A percentile compares a stretch with the other conserved stretches of the same genome.
Evolutionary conservation across 2,113 vertebrate genomes (phyloP).

Genomic region (Lepidothrix coronata): DNA sequence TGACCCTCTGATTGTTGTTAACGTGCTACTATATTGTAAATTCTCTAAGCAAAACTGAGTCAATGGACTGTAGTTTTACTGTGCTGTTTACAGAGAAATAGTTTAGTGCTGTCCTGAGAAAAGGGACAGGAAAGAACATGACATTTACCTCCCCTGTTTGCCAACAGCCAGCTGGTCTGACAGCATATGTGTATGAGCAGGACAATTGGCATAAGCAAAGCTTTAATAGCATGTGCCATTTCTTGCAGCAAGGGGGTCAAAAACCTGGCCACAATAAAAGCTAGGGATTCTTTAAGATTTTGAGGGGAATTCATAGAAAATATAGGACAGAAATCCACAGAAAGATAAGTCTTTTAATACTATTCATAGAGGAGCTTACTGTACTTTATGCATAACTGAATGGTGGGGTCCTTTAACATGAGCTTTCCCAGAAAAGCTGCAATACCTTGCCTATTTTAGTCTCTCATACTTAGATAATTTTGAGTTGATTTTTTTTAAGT

Average conservation of each 20-base stretch:
- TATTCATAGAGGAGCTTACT: not conserved
- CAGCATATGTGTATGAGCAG: not conserved
- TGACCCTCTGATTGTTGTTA: not conserved
- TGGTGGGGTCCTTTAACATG: not conserved
- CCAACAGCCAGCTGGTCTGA: constrained; percentile 14
- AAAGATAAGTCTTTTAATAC: not conserved
- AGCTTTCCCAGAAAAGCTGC: not conserved
- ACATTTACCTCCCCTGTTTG: constrained; percentile 22
- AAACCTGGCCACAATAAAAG: not conserved
- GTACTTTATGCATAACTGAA: not conserved
- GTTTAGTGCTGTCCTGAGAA: not conserved
- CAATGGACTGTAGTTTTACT: not conserved
- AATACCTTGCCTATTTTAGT: not conserved
- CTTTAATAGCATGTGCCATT: not conserved
- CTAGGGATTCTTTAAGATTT: not conserved
- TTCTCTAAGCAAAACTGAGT: not conserved
- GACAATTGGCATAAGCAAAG: not conserved
- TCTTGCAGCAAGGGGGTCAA: not conserved
- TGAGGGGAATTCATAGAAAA: not conserved
- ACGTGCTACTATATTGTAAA: not conserved
- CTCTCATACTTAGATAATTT: not conserved
- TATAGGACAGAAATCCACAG: not conserved
- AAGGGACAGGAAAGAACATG: not conserved
- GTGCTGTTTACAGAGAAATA: not conserved
- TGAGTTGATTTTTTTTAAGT: not conserved